Evolutionary conservation across 2,888 invertebrate species (phyloP), one percentile per base, ranked within the genome.

Genomic region (Apomyelois bistriatella): DNA sequence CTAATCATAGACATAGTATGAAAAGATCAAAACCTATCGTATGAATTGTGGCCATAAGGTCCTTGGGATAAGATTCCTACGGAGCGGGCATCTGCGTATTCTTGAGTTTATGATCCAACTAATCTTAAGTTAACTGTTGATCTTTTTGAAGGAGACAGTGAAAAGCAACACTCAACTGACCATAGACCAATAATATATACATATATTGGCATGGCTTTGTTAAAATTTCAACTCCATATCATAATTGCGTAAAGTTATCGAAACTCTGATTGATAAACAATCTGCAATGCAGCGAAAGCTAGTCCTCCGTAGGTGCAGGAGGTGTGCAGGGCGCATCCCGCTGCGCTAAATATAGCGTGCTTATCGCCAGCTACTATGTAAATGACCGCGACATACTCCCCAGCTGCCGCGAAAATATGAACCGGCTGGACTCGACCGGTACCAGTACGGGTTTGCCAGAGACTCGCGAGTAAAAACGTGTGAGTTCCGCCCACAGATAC

Each of bases 301-400:
- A 62, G 62, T 66, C 56, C 65, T 70, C n/a, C 71, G 76, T 80
- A 78, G 81, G 79, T 76, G 76, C 72, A 66, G 54, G 69, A 81
- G 76, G 76, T 77, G 74, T 70, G 64, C 67, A 74, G 69, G 69
- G 72, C 76, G 72, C 79, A 83, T 85, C 84, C 76, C 75, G 72
- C 66, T 62, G 72, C 59, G 84, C 87, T 88, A 89, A 86, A 89
- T 87, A 86, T 89, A 89, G 86, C 83, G 59, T 79, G 84, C 85
- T 89, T 88, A 89, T 89, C 88, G 83, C 63, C 73, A 74, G 81
- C 84, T 85, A 84, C 85, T 85, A 88, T 87, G 88, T 86, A 87
- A 88, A 89, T 86, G 88, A 85, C 86, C 85, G 85, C 84, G 82
- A 85, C 84, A 81, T 78, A 79, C 78, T 65, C 80, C 72, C 82